Conservation (phyloP, 2,888 invertebrate genomes). For the Drosophila tripunctata region DNA sequence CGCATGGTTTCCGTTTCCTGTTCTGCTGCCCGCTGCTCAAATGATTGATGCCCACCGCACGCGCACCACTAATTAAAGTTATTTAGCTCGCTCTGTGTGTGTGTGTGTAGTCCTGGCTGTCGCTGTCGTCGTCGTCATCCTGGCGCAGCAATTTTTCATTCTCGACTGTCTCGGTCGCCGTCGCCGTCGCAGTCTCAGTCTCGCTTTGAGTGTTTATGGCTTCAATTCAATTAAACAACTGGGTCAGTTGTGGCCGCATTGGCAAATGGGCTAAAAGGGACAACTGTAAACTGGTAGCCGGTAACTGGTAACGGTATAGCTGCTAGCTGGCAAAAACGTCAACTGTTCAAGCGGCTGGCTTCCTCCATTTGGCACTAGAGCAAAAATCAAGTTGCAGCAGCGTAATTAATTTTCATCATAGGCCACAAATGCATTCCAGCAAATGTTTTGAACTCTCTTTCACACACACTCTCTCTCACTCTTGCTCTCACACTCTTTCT, state of each 20-base stretch:
- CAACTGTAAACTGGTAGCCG: not conserved
- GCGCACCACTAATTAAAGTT: constrained; percentile 70
- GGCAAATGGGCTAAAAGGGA: constrained; percentile 34
- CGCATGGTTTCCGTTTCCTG: constrained; percentile 47
- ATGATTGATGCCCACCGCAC: constrained; percentile 62
- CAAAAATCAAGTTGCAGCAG: constrained; percentile 54
- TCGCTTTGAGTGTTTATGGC: constrained; percentile 72
- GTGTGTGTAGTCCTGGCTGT: not conserved
- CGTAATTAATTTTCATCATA: constrained; percentile 71
- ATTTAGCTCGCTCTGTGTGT: constrained; percentile 46
- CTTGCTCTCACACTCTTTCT: not conserved
- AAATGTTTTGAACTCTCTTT: constrained; percentile 6
- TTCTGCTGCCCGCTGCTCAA: constrained; percentile 19
- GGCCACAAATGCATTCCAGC: constrained; percentile 44
- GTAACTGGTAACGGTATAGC: not conserved
- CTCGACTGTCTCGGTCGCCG: constrained; percentile 23
- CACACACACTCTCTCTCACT: not conserved
- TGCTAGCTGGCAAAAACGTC: not conserved
- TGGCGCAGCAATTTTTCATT: constrained; percentile 51
- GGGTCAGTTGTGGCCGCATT: constrained; percentile 66
- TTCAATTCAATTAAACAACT: constrained; percentile 79
- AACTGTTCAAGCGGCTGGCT: not conserved
- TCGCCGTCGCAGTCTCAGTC: constrained; percentile 18
- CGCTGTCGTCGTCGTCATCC: constrained; percentile 28
- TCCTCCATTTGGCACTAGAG: constrained; percentile 11